Conservation (phyloP, 2,113 vertebrate genomes). For the Salminus brasiliensis region DNA sequence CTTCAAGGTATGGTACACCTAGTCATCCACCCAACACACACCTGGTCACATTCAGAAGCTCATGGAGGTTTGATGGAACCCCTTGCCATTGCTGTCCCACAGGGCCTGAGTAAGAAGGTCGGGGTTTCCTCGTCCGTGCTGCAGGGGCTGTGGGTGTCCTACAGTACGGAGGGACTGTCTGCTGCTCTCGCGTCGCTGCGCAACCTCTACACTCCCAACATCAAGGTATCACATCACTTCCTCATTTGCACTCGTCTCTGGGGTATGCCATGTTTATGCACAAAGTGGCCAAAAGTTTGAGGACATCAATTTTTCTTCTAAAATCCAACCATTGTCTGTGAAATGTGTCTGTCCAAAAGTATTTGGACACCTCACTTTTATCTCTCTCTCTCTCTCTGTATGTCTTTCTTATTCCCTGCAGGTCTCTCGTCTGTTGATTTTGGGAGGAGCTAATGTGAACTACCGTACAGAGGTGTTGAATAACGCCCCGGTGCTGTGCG, state of each 20-base stretch:
- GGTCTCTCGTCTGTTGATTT: slow-evolving; percentile 92
- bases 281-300: no score
- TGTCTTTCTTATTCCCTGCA: slow-evolving; percentile 59
- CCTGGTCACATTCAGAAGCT: background rate
- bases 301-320: no score
- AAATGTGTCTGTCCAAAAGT: no score
- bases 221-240: slow-evolving; percentile 78
- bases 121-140: slow-evolving; percentile 95
- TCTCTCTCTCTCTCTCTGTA: background rate
- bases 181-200: slow-evolving; percentile 89
- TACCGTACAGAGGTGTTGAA: slow-evolving; percentile 89
- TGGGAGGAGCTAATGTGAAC: slow-evolving; percentile 91
- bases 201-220: slow-evolving; percentile 96
- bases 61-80: background rate
- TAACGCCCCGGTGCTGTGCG: slow-evolving; percentile 90
- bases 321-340: no score
- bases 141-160: slow-evolving; percentile 96
- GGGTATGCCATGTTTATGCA: no score
- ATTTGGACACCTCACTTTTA: background rate
- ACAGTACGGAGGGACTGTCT: slow-evolving; percentile 92
- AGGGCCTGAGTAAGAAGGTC: slow-evolving; percentile 97
- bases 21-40: background rate
- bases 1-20: slow-evolving; percentile 95
- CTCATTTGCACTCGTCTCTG: no score
- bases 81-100: background rate